These are phyloP conservation scores for Ylistrum balloti DNA, from an alignment of 1,140 invertebrate species.

Conservation along the genomic window DNA sequence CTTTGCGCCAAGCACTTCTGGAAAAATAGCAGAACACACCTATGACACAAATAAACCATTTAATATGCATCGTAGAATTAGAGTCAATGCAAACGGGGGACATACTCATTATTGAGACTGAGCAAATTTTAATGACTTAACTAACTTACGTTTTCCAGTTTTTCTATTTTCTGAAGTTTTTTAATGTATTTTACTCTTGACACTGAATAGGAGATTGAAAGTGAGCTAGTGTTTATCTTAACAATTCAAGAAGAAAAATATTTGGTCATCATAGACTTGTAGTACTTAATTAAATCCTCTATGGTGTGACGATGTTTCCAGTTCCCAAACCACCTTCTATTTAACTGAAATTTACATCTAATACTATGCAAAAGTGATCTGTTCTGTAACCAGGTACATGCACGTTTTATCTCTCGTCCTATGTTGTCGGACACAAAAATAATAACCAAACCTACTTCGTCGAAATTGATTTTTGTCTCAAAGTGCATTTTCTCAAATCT, in stretches of 20 bases:
- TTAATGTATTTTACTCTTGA: not conserved
- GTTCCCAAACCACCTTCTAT: not conserved
- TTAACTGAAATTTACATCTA: not conserved
- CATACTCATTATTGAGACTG: no score
- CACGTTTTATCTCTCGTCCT: no score
- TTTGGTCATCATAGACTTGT: conserved; percentile 42
- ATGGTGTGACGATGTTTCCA: not conserved
- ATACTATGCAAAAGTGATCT: not conserved
- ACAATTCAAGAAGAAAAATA: not conserved
- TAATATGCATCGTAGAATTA: no score
- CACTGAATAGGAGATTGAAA: conserved; percentile 12
- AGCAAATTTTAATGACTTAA: no score
- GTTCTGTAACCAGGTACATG: conserved; percentile 41
- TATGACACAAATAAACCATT: no score
- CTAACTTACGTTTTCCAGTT: not conserved
- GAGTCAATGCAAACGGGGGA: no score
- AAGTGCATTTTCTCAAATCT: no score
- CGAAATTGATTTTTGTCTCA: no score
- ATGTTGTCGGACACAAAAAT: no score
- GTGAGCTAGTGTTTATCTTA: not conserved
- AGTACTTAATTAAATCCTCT: not conserved
- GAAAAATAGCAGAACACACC: no score
- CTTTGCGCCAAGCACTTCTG: no score
- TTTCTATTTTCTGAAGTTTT: conserved; percentile 4
- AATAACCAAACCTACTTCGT: no score